Evolutionary conservation across 2,888 invertebrate genomes (phyloP), one percentile per base, ranked within the genome.

Genomic region (Lithophane leautieri): DNA sequence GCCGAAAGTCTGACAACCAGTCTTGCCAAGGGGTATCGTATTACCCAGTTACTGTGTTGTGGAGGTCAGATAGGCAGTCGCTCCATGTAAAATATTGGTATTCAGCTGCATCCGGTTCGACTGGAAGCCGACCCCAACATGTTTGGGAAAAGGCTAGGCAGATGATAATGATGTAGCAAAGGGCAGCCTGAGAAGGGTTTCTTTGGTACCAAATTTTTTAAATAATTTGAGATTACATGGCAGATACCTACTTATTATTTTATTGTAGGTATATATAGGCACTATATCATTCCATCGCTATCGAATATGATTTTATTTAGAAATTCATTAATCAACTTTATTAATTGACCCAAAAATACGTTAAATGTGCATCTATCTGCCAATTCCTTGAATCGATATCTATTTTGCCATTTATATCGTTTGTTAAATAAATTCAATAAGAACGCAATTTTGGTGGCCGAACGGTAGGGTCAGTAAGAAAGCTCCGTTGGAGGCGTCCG

Each of bases 341-440:
- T 34, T 25, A 25, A 40, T 25, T 34, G 25, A 47, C 6, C n/a
- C 6, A 50, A 47, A n/a, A 22, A 34, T 50, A 73, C 34, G 56
- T 25, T 25, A 25, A 40, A 56, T n/a, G 6, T 11, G 4, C 19
- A 56, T 56, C 6, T 56, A 14, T 56, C 25, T 56, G 28, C 28
- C 28, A 14, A 56, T 14, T 14, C 12, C 12, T 14, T 54, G n/a
- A 71, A 50, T 60, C 40, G 19, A 28, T 28, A n/a, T 22, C 11
- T 12, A 54, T 62, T 61, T 62, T 28, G 6, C 7, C 8, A 28
- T 42, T 47, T 22, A 56, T 50, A 25, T 63, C 54, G 40, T 73
- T 77, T 73, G 22, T 28, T 28, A 73, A 50, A 73, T 50, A 28
- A 73, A 80, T 56, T 50, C 28, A 56, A 56, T 63, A 56, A 28